These are phyloP conservation scores for Pampus argenteus DNA, from an alignment of 2,797 vertebrate genomes.

Conservation along the genomic window DNA sequence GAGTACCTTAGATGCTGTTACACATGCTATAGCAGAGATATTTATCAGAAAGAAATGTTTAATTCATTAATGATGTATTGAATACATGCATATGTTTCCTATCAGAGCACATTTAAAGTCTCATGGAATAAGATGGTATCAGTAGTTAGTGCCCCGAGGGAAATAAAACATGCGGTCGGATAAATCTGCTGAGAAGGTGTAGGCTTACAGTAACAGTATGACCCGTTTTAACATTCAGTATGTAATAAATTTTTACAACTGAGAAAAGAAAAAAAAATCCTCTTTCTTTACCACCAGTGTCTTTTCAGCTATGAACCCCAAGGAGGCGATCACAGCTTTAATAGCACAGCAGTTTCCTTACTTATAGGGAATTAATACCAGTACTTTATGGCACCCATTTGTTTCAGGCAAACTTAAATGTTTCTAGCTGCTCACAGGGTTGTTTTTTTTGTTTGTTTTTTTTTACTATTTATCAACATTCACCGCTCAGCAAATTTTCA, in stretches of 20 bases:
- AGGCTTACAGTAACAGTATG: background rate
- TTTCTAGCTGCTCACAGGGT: background rate
- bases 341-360: background rate
- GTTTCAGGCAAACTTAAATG: accelerated
- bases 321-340: background rate
- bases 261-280: background rate
- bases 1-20: slow-evolving; percentile 30
- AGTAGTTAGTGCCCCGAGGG: background rate
- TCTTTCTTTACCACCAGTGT: background rate
- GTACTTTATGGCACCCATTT: no score
- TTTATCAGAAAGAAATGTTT: slow-evolving; percentile 47
- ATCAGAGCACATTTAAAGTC: slow-evolving; percentile 4
- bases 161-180: slow-evolving; percentile 1
- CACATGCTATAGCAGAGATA: slow-evolving; percentile 27
- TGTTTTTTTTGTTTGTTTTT: no score
- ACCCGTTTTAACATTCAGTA: slow-evolving; percentile 26
- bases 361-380: background rate
- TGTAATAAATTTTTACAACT: slow-evolving; percentile 55
- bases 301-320: background rate
- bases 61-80: slow-evolving; percentile 41
- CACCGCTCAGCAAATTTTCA: background rate
- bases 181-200: background rate
- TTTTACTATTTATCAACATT: background rate
- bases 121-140: background rate
- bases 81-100: slow-evolving; percentile 6